These are phyloP conservation scores for Spilogale gracilis DNA, from an alignment of 2,113 vertebrate genomes.

Conservation along the genomic window DNA sequence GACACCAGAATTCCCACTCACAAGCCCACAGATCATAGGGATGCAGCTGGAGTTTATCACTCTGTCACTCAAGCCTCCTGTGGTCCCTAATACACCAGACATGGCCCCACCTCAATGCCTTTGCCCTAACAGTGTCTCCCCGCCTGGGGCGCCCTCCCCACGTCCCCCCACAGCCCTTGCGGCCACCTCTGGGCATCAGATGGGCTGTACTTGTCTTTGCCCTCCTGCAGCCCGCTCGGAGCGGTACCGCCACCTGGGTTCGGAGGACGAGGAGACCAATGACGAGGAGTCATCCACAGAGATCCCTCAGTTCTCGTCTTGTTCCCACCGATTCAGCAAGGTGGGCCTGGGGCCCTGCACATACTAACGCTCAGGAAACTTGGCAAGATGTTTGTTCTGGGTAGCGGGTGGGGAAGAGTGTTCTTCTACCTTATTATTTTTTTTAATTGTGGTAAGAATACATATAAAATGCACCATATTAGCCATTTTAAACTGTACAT, in stretches of 20 bases:
- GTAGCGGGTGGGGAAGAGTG: accelerated
- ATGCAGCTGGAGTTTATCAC: no score
- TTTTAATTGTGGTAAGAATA: neutral
- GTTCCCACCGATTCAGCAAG: constrained; percentile 99
- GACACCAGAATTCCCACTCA: neutral
- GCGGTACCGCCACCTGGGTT: constrained; percentile 95
- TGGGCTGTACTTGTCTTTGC: neutral
- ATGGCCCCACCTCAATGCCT: neutral
- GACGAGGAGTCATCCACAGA: constrained; percentile 96
- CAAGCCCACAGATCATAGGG: neutral
- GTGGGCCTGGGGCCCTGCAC: constrained; percentile 79
- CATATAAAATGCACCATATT: neutral
- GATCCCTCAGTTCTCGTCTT: constrained; percentile 97
- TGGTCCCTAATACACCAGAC: neutral
- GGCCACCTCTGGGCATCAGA: neutral
- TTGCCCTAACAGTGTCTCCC: neutral
- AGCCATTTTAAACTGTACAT: neutral
- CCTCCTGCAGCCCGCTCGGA: constrained; percentile 93
- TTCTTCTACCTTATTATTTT: neutral
- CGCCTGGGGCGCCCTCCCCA: accelerated
- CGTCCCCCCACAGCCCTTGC: accelerated
- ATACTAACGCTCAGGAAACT: neutral
- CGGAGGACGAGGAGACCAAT: constrained; percentile 95
- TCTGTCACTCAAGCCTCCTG: neutral
- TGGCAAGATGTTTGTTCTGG: neutral